Conservation (phyloP, 2,797 vertebrate species). For the Cyclopterus lumpus region DNA sequence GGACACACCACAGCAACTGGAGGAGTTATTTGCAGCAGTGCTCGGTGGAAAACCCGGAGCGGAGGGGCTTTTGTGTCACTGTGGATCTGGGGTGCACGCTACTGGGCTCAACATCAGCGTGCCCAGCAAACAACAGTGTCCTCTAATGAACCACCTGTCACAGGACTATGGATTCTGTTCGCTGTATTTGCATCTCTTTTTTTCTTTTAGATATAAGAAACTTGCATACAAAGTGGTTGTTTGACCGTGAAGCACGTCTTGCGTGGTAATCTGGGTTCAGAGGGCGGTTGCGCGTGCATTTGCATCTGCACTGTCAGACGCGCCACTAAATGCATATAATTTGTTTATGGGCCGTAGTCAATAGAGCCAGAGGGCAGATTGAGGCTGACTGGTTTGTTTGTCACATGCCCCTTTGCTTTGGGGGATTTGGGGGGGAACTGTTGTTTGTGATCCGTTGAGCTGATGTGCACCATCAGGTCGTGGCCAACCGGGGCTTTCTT, state of each 20-base stretch:
- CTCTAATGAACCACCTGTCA: not conserved
- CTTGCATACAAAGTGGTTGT: not conserved
- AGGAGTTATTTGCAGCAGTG: constrained; percentile 80
- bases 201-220: constrained; percentile 2
- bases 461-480: not conserved
- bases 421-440: not conserved
- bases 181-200: not conserved
- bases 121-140: constrained; percentile 1
- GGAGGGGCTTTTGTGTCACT: constrained; percentile 57
- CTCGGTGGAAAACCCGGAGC: constrained; percentile 74
- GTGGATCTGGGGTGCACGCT: constrained; percentile 32
- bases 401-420: constrained; percentile 8
- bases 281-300: constrained; percentile 5
- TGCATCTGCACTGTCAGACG: constrained; percentile 32
- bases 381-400: constrained; percentile 25
- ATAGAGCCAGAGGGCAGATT: constrained; percentile 28
- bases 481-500: not conserved
- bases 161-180: not conserved
- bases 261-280: constrained; percentile 13
- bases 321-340: constrained; percentile 49
- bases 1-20: constrained; percentile 85
- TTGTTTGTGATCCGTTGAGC: not conserved
- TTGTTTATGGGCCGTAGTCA: constrained; percentile 38
- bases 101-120: constrained; percentile 18
- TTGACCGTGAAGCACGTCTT: constrained; percentile 11